Base-by-base conservation (phyloP, 2,113 vertebrate species). In the Hymenochirus boettgeri region DNA sequence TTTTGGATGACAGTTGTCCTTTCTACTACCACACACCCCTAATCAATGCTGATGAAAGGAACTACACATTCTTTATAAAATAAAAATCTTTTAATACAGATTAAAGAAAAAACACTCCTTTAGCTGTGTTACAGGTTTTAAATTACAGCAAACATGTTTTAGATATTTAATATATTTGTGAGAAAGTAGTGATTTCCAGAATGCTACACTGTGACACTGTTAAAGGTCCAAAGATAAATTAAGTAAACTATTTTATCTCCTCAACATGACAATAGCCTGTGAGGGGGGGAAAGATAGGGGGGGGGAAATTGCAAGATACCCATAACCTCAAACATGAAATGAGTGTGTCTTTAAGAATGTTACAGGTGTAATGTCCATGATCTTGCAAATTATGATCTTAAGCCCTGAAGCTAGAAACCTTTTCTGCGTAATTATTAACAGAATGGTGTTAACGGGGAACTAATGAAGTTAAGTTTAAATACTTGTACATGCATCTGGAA, bases 401-500 rank as follows among this genome's bases (percentile, higher is more conserved):
- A 29, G 56, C 56, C 65, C 65, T 45, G 24, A 26, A 59, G 56
- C 56, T 24, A 62, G 13, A 61, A 52, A 52, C 19, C 46, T 50
- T 53, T 53, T 24, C 18, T 18, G 25, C 18, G 5, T 69, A 69
- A 69, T 60, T 60, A 69, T 69, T 69, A 69, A 69, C 65, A 69
- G 56, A 47, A 59, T 24, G 65, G 65, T 69, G 65, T 69, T 69
- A 69, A 69, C 56, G 50, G 65, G 65, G 65, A 69, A 69, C 65
- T 69, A 69, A 69, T 69, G 56, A 69, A 60, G 65, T 60, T 69
- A 69, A 45, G 56, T 27, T 59, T 69, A 69, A 60, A 57, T 69
- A 69, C 65, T 69, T 69, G 47, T 60, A 69, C 65, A 69, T 57
- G 60, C 65, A 69, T 69, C 65, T 69, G 65, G 65, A 69, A 69